A percentile compares a stretch with the other conserved stretches of the same genome.
These are phyloP conservation scores for Furcifer pardalis DNA, from an alignment of 2,797 vertebrate species.

Conservation along the genomic window DNA sequence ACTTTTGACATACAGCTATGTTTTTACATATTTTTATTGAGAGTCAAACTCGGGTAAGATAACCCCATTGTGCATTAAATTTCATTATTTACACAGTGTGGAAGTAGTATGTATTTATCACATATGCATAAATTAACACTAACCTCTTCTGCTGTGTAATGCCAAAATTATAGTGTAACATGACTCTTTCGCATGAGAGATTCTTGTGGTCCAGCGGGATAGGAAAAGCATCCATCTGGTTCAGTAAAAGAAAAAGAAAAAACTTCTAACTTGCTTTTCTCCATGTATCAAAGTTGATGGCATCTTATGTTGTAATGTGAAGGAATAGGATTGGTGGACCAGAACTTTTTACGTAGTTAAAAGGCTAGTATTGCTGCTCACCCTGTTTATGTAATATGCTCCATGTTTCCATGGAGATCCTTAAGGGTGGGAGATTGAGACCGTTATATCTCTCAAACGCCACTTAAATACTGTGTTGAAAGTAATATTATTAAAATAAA, in stretches of 20 bases:
- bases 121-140: not conserved
- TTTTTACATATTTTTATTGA: not conserved
- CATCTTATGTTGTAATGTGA: not conserved
- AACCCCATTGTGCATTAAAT: not conserved
- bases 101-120: not conserved
- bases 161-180: not conserved
- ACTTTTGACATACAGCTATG: not conserved
- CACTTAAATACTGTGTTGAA: not conserved
- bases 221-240: not conserved
- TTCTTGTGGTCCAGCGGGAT: not conserved
- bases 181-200: not conserved
- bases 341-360: not conserved
- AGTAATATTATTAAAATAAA: not conserved
- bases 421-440: not conserved
- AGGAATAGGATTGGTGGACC: not conserved
- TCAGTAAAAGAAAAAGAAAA: not conserved
- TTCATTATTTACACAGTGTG: not conserved
- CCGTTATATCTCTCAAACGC: not conserved
- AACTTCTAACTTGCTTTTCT: not conserved
- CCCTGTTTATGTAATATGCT: not conserved
- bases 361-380: not conserved
- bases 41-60: not conserved
- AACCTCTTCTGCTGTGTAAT: not conserved
- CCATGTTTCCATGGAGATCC: constrained; percentile 15
- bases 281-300: not conserved